A percentile compares a stretch with the other conserved stretches of the same genome.
Conservation (phyloP, 2,888 invertebrate genomes). For the Dermolepida albohirtum region DNA sequence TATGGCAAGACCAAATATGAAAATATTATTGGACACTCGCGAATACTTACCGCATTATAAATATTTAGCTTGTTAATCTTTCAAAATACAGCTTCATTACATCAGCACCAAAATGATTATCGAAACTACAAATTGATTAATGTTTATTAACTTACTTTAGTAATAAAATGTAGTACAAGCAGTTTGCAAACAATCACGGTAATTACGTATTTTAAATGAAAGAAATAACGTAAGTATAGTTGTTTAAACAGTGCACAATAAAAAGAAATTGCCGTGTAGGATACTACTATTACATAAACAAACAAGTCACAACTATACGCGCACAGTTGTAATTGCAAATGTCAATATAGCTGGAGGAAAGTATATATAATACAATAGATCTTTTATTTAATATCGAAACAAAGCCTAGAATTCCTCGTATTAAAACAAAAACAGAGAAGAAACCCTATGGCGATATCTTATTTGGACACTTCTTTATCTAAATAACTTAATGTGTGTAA, state of each 20-base stretch:
- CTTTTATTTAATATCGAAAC: constrained; percentile 38
- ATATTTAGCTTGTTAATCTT: too few species aligned
- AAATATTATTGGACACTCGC: too few species aligned
- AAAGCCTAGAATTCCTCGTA: constrained; percentile 36
- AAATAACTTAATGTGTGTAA: constrained; percentile 39
- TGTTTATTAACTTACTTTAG: constrained; percentile 33
- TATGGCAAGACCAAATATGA: too few species aligned
- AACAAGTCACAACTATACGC: constrained; percentile 38
- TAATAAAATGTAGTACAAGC: constrained; percentile 32
- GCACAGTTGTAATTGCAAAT: constrained; percentile 34
- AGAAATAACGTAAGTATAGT: constrained; percentile 23
- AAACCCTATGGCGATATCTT: constrained; percentile 37
- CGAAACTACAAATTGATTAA: constrained; percentile 29
- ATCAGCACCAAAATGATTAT: constrained; percentile 16
- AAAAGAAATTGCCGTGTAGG: constrained; percentile 37
- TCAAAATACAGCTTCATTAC: too few species aligned
- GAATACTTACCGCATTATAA: too few species aligned
- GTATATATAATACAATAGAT: constrained; percentile 29
- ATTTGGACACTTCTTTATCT: constrained; percentile 39
- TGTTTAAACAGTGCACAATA: constrained; percentile 35
- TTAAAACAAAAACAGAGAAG: constrained; percentile 34
- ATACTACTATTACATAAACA: constrained; percentile 37
- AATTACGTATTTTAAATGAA: constrained; percentile 32
- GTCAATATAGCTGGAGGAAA: constrained; percentile 30
- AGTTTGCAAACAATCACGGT: constrained; percentile 35